Evolutionary conservation across 2,888 invertebrate species (phyloP).

Genomic region (Timema cristinae): DNA sequence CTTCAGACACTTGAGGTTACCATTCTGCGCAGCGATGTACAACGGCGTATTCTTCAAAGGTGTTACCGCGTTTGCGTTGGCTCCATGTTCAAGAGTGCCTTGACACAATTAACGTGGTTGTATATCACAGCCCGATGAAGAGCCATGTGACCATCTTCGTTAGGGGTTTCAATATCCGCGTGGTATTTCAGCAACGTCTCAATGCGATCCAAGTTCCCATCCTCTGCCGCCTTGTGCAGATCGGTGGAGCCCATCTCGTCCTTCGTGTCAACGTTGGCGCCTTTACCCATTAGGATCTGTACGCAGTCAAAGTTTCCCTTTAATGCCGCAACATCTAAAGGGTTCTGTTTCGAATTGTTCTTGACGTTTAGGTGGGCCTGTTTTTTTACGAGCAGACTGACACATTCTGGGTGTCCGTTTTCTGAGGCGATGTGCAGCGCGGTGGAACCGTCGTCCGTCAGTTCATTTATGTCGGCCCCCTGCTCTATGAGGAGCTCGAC

Average conservation of each 20-base stretch:
- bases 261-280: conserved; percentile 14
- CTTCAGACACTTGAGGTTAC: background rate
- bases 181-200: background rate
- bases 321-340: conserved; percentile 20
- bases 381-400: conserved; percentile 11
- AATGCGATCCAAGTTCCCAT: conserved; percentile 2
- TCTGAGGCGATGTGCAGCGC: conserved; percentile 23
- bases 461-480: conserved; percentile 6
- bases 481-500: conserved; percentile 3
- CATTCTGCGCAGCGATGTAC: conserved; percentile 17
- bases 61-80: background rate
- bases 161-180: background rate
- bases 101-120: background rate
- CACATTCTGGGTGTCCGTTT: conserved; percentile 12
- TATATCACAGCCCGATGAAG: conserved; percentile 11
- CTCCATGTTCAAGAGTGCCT: conserved; percentile 7
- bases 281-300: conserved; percentile 1
- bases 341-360: conserved; percentile 12
- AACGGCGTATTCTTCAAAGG: conserved; percentile 10
- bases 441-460: conserved; percentile 19
- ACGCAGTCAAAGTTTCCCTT: conserved; percentile 14
- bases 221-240: conserved; percentile 18
- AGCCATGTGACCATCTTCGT: conserved; percentile 9
- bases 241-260: conserved; percentile 14
- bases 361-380: conserved; percentile 14